Percentiles rank a stretch among this genome's conserved stretches.
Conservation (phyloP, 1,140 invertebrate genomes). For the Diachasma alloeum region DNA sequence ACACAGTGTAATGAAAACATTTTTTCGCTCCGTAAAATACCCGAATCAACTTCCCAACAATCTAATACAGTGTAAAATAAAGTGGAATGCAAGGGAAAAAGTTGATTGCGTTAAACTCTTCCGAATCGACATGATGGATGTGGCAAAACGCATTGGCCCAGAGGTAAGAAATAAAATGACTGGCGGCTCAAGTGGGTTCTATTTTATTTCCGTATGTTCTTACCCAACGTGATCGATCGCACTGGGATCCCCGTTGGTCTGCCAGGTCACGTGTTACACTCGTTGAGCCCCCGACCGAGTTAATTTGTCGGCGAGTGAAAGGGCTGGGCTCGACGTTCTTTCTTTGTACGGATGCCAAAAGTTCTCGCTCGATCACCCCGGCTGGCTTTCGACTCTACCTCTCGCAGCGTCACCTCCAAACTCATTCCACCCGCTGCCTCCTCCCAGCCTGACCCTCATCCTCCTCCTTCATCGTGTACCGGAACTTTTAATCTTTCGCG, state of each 20-base stretch:
- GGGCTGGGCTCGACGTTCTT: slow-evolving; percentile 8
- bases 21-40: neutral
- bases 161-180: neutral
- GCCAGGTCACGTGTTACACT: slow-evolving; percentile 31
- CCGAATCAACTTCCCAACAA: neutral
- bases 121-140: neutral
- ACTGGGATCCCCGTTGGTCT: slow-evolving; percentile 5
- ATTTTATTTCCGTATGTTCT: slow-evolving; percentile 10
- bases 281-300: slow-evolving; percentile 29
- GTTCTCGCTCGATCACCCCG: slow-evolving; percentile 18
- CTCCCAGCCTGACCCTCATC: neutral
- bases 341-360: slow-evolving; percentile 25
- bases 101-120: neutral
- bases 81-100: neutral
- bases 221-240: slow-evolving; percentile 22
- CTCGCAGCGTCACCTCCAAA: slow-evolving; percentile 18
- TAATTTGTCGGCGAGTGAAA: slow-evolving; percentile 28
- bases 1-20: no score
- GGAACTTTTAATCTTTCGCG: slow-evolving; percentile 27
- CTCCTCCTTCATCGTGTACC: slow-evolving; percentile 8
- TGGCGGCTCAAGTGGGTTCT: neutral
- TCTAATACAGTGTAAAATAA: neutral
- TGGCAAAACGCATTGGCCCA: neutral
- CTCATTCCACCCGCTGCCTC: neutral
- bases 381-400: slow-evolving; percentile 12